Base-by-base conservation (phyloP, 2,797 vertebrate species). In the Peromyscus aztecus region DNA sequence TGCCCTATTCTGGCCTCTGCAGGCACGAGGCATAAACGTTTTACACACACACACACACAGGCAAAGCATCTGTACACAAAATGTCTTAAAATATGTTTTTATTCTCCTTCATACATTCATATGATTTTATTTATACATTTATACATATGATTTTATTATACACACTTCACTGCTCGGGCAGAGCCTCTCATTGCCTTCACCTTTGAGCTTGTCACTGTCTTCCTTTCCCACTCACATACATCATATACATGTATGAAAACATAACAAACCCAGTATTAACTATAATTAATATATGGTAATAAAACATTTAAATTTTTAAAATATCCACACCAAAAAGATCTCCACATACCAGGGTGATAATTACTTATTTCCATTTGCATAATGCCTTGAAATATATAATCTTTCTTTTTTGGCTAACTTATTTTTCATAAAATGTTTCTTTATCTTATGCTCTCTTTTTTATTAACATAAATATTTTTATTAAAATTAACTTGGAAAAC, bases 401-500 rank as follows among this genome's bases (percentile, higher is more conserved):
- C 7, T 71, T 71, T 87, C 40, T 84, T 59, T 16, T 69, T 87
- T 55, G 52, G 6, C 43, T 49, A 46, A 7, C 46, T 49, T 73
- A 24, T 73, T 40, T 73, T 73, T 11, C 21, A 73, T 24, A 40
- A 73, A 40, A 52, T 78, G 29, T 52, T 49, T 77, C 13, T 40
- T 49, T 49, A 76, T 46, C 29, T 46, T 76, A 31, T 46, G 13
- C 6, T 16, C 40, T 76, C 37, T 43, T 65, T 65, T 55, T 55
- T 19, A 46, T 93, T 75, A 94, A 97, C 61, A 78, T 94, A 95
- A 95, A 67, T 87, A 96, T 46, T 85, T 97, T 97, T 93, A 94
- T 97, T 97, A 92, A 83, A 96, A 92, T 88, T 77, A 91, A 78
- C 69, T 89, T 95, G 96, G n/a, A 85, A 92, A 97, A 94, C 86